A percentile compares a stretch with the other conserved stretches of the same genome.
Evolutionary conservation across 2,888 invertebrate genomes (phyloP).

Genomic region (Fabriciana adippe): DNA sequence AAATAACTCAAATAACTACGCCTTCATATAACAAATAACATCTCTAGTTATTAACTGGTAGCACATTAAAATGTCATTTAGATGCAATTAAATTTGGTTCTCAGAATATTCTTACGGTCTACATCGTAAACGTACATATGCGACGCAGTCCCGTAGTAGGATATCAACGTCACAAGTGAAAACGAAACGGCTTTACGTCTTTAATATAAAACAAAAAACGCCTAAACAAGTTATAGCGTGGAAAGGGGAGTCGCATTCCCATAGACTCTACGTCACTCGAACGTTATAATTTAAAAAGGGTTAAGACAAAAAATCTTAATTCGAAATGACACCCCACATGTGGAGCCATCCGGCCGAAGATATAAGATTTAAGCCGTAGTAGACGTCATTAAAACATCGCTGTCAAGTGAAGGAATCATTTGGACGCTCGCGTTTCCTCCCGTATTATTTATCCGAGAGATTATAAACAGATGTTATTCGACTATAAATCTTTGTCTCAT

Average conservation of each 20-base stretch:
- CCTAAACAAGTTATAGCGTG: conserved; percentile 13
- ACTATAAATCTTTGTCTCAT: conserved; percentile 69
- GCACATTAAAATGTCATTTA: conserved; percentile 5
- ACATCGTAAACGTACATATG: conserved; percentile 18
- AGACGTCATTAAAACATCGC: conserved; percentile 62
- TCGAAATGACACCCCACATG: conserved; percentile 64
- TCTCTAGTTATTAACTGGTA: too few species aligned
- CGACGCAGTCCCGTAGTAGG: conserved; percentile 17
- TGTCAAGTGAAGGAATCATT: conserved; percentile 68
- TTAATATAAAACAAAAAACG: conserved; percentile 27
- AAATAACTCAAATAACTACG: conserved; percentile 14
- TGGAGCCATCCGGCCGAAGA: conserved; percentile 54
- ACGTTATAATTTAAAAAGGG: conserved; percentile 75
- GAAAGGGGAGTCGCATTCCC: conserved; percentile 61
- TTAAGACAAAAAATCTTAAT: conserved; percentile 70
- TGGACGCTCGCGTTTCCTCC: conserved; percentile 58
- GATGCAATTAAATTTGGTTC: conserved; percentile 19
- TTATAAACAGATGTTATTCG: conserved; percentile 75
- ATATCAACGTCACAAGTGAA: conserved; percentile 29
- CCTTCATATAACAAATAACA: background rate
- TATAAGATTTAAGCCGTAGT: conserved; percentile 51
- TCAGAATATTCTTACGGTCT: background rate
- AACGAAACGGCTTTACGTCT: conserved; percentile 26
- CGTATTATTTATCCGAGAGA: conserved; percentile 64
- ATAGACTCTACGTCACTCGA: conserved; percentile 65